These are phyloP conservation scores for Hirtodrosophila alboralis DNA, from an alignment of 2,888 invertebrate genomes.

Conservation along the genomic window DNA sequence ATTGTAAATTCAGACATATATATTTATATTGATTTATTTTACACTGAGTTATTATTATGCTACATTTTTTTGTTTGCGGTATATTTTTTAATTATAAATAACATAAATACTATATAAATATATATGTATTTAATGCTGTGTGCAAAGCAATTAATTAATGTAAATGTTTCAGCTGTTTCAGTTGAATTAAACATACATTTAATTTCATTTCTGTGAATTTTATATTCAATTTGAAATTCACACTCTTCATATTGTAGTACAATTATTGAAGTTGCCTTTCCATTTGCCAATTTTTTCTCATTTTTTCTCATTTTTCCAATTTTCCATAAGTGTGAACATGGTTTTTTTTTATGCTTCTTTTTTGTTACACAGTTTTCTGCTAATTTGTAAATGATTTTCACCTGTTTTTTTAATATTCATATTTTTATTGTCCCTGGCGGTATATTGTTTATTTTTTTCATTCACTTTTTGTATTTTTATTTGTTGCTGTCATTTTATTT, in stretches of 20 bases:
- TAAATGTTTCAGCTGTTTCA: constrained; percentile 60
- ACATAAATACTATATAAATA: constrained; percentile 27
- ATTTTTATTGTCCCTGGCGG: constrained; percentile 10
- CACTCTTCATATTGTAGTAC: constrained; percentile 19
- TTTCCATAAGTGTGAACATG: too few relatives aligned
- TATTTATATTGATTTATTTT: constrained; percentile 25
- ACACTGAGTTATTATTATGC: constrained; percentile 29
- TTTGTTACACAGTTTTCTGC: constrained; percentile 52
- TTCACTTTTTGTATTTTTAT: constrained; percentile 3
- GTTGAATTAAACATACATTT: constrained; percentile 13
- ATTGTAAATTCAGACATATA: background rate
- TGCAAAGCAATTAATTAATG: constrained; percentile 62
- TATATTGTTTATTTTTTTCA: constrained; percentile 13
- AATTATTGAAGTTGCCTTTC: constrained; percentile 24
- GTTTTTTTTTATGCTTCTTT: constrained; percentile 9
- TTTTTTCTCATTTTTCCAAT: constrained; percentile 2
- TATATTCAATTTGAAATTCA: constrained; percentile 28
- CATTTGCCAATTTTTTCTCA: constrained; percentile 1
- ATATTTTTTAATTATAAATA: constrained; percentile 49
- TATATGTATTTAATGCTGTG: background rate
- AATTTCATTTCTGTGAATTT: constrained; percentile 20
- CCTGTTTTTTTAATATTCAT: constrained; percentile 9
- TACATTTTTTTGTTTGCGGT: too few relatives aligned
- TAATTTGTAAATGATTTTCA: constrained; percentile 71
- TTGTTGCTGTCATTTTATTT: constrained; percentile 1